A percentile compares a stretch with the other conserved stretches of the same genome.
phyloP scores from a whole-genome alignment of 2,888 invertebrate genomes.

The Cryptosula pallasiana region DNA sequence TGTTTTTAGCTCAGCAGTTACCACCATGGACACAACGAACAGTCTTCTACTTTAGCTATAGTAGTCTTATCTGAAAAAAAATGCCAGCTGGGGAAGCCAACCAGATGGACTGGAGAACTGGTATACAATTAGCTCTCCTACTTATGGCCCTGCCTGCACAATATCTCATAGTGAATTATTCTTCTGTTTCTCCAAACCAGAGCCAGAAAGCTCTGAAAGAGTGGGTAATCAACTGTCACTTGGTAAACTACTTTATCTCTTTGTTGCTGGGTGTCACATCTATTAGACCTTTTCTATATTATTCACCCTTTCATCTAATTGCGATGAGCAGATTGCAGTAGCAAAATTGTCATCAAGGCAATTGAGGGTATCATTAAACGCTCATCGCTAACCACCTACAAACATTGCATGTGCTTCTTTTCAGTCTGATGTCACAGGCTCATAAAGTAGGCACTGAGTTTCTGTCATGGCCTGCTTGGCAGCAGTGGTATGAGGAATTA shows the following conservation, averaged over 20 bases:
- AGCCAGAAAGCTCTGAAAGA: slow-evolving; percentile 25
- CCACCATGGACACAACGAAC: too few relatives aligned
- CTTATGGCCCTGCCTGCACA: slow-evolving; percentile 51
- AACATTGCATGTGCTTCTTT: too few relatives aligned
- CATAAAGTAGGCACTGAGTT: slow-evolving; percentile 40
- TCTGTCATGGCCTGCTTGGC: slow-evolving; percentile 45
- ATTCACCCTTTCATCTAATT: too few relatives aligned
- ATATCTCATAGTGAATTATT: slow-evolving; percentile 45
- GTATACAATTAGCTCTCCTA: slow-evolving; percentile 43
- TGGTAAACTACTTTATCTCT: too few relatives aligned
- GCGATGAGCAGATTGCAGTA: too few relatives aligned
- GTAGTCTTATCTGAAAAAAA: background rate
- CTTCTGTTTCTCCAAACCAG: slow-evolving; percentile 37
- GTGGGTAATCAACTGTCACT: too few relatives aligned
- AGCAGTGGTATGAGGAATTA: slow-evolving; percentile 37
- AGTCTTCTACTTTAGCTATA: background rate
- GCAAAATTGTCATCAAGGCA: too few relatives aligned
- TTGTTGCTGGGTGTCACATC: too few relatives aligned
- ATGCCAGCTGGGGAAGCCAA: slow-evolving; percentile 28
- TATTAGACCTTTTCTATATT: too few relatives aligned
- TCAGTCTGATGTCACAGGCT: slow-evolving; percentile 39
- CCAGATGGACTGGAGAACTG: slow-evolving; percentile 41
- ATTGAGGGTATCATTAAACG: too few relatives aligned
- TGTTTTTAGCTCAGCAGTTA: too few relatives aligned
- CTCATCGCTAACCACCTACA: too few relatives aligned